A percentile compares a stretch with the other conserved stretches of the same genome.
Conservation (phyloP, 1,140 invertebrate species). For the Saccostrea cuccullata region DNA sequence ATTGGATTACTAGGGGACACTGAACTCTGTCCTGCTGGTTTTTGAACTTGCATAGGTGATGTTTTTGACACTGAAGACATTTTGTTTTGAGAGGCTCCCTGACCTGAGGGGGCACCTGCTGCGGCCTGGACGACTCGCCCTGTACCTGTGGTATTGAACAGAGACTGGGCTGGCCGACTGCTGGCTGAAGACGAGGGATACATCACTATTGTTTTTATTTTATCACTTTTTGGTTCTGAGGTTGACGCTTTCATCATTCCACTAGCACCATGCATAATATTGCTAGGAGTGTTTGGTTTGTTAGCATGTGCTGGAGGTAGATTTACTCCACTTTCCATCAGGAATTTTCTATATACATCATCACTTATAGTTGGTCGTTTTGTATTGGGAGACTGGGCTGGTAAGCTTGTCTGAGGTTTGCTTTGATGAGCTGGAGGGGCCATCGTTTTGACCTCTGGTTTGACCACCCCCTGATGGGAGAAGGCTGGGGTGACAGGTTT, state of each 20-base stretch:
- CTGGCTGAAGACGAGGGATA: background rate
- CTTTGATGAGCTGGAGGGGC: conserved; percentile 44
- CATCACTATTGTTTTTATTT: background rate
- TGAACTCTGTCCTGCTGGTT: background rate
- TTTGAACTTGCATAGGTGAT: conserved; percentile 30
- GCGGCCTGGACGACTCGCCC: background rate
- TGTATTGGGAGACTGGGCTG: background rate
- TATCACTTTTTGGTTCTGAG: conserved; percentile 27
- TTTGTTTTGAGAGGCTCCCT: background rate
- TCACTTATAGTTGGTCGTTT: conserved; percentile 23
- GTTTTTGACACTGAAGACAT: background rate
- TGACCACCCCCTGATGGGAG: background rate
- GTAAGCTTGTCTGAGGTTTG: background rate
- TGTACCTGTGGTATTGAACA: conserved; percentile 19
- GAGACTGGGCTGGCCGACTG: background rate
- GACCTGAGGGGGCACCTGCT: conserved; percentile 19
- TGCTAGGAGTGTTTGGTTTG: background rate
- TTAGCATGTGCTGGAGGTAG: conserved; percentile 7
- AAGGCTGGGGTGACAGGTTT: conserved; percentile 10
- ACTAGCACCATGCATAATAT: background rate
- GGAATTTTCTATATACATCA: conserved; percentile 46
- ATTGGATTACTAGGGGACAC: conserved; percentile 34
- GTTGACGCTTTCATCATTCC: background rate
- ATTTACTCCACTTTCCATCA: conserved; percentile 41
- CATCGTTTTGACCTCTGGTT: conserved; percentile 28